Evolutionary conservation across 2,888 invertebrate genomes (phyloP).

Genomic region (Plebejus melissa): DNA sequence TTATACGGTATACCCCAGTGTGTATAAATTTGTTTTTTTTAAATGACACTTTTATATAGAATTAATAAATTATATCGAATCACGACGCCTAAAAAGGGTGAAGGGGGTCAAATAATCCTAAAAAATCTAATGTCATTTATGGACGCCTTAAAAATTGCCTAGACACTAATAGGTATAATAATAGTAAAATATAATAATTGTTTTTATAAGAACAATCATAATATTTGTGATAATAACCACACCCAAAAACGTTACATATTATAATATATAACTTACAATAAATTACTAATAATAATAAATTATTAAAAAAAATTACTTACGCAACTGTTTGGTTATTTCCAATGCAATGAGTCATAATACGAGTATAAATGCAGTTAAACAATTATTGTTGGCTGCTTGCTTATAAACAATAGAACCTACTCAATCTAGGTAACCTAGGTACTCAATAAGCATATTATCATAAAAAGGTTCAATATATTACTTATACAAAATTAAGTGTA

Average conservation of each 20-base stretch:
- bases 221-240: neutral
- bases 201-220: neutral
- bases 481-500: neutral
- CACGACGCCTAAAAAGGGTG: neutral
- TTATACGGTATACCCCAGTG: too few species aligned
- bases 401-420: constrained; percentile 5
- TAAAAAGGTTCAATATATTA: neutral
- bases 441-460: neutral
- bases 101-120: neutral
- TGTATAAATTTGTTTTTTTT: too few species aligned
- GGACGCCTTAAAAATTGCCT: neutral
- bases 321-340: neutral
- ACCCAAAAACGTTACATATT: neutral
- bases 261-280: too few species aligned
- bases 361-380: neutral
- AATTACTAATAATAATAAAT: too few species aligned
- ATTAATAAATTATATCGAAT: neutral
- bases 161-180: too few species aligned
- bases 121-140: neutral
- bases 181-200: neutral
- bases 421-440: neutral
- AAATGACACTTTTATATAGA: too few species aligned
- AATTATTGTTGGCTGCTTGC: neutral
- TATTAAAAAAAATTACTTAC: neutral
- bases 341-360: neutral